Evolutionary conservation across 2,888 invertebrate species (phyloP).

Genomic region (Mechanitis mazaeus): DNA sequence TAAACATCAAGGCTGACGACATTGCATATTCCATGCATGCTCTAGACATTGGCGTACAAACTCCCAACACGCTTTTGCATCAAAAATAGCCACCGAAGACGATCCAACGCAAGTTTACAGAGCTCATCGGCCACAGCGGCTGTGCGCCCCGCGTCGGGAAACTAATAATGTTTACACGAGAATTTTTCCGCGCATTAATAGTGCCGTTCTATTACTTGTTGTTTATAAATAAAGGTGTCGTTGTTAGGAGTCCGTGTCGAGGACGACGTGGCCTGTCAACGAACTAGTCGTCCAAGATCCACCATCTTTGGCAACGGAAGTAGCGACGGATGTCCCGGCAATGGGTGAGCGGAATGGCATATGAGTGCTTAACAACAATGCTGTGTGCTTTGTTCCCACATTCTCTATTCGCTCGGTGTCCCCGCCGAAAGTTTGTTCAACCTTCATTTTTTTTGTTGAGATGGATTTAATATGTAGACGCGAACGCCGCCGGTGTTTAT

Average conservation of each 20-base stretch:
- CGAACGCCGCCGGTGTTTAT: not conserved
- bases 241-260: conserved; percentile 47
- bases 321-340: conserved; percentile 72
- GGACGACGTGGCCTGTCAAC: conserved; percentile 59
- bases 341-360: conserved; percentile 71
- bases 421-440: conserved; percentile 72
- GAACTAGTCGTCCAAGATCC: conserved; percentile 66
- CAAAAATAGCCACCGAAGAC: conserved; percentile 75
- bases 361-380: conserved; percentile 72
- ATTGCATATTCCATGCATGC: conserved; percentile 77
- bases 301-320: conserved; percentile 77
- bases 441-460: conserved; percentile 64
- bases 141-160: conserved; percentile 42
- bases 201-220: conserved; percentile 30
- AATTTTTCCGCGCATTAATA: conserved; percentile 27
- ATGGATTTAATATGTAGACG: conserved; percentile 38
- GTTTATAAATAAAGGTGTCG: conserved; percentile 36
- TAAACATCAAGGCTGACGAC: conserved; percentile 66
- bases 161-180: conserved; percentile 33
- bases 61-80: conserved; percentile 72
- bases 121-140: conserved; percentile 59
- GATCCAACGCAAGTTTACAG: conserved; percentile 68
- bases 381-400: conserved; percentile 53
- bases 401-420: conserved; percentile 44
- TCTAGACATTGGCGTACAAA: conserved; percentile 75